These are phyloP conservation scores for Cladorhizidae sp. DNA, from an alignment of 37 sponge, comb jelly and placozoan genomes.

Conservation along the genomic window DNA sequence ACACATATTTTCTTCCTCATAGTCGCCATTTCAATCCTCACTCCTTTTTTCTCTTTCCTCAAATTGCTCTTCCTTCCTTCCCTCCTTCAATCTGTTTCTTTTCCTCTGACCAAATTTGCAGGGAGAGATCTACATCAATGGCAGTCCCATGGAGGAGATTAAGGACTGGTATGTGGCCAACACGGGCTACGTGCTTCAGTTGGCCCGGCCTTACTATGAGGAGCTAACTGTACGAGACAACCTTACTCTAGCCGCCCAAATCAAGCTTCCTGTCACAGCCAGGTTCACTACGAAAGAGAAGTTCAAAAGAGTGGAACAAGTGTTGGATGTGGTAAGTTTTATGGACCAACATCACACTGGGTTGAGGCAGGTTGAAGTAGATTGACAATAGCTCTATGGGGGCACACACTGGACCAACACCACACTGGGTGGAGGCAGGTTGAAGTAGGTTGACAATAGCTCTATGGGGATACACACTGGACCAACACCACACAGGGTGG, in stretches of 20 bases:
- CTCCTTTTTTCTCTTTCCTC: background rate
- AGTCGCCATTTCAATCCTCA: background rate
- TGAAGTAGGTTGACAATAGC: too few relatives aligned
- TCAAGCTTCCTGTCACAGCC: slow-evolving; percentile 35
- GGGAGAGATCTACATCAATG: slow-evolving; percentile 61
- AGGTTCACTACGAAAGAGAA: slow-evolving; percentile 30
- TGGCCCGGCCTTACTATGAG: slow-evolving; percentile 70
- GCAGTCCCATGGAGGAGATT: slow-evolving; percentile 47
- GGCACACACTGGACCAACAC: too few relatives aligned
- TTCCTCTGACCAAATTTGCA: background rate
- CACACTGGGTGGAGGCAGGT: too few relatives aligned
- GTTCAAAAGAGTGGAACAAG: slow-evolving; percentile 64
- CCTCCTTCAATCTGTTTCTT: background rate
- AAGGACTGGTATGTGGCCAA: slow-evolving; percentile 62
- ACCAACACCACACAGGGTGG: too few relatives aligned
- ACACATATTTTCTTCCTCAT: too few relatives aligned
- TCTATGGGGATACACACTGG: too few relatives aligned
- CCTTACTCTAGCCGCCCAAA: slow-evolving; percentile 64
- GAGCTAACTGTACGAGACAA: slow-evolving; percentile 77
- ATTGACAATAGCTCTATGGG: too few relatives aligned
- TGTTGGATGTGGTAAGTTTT: slow-evolving; percentile 66
- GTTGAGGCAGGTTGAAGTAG: too few relatives aligned
- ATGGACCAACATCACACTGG: too few relatives aligned
- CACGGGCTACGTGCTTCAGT: slow-evolving; percentile 76
- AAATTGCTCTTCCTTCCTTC: background rate